A percentile compares a stretch with the other conserved stretches of the same genome.
Evolutionary conservation across 2,888 invertebrate species (phyloP).

Genomic region (Scaeva pyrastri): DNA sequence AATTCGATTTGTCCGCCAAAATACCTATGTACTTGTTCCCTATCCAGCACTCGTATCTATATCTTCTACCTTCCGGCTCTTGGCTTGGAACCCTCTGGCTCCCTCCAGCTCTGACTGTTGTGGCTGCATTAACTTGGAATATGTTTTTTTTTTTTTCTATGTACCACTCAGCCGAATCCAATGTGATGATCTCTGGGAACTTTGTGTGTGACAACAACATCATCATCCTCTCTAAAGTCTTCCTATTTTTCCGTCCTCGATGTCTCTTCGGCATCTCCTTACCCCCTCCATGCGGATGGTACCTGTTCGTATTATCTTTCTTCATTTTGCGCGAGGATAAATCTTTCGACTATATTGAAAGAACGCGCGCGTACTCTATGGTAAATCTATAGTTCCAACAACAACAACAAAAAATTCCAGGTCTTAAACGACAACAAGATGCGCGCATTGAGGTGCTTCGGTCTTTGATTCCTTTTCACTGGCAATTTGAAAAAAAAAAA

Average conservation of each 20-base stretch:
- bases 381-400: constrained; percentile 42
- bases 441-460: constrained; percentile 43
- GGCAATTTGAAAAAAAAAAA: constrained; percentile 67
- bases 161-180: constrained; percentile 21
- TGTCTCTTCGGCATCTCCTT: background rate
- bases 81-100: constrained; percentile 11
- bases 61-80: constrained; percentile 37
- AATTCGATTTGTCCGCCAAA: constrained; percentile 74
- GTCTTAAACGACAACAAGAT: constrained; percentile 21
- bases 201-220: constrained; percentile 75
- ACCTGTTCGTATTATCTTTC: constrained; percentile 68
- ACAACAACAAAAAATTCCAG: constrained; percentile 17
- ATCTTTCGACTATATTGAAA: constrained; percentile 63
- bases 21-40: constrained; percentile 42
- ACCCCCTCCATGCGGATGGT: background rate
- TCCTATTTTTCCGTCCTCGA: constrained; percentile 17
- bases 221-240: constrained; percentile 62
- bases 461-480: constrained; percentile 66
- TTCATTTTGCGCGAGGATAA: constrained; percentile 66
- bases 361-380: constrained; percentile 71
- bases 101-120: constrained; percentile 8
- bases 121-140: background rate
- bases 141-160: background rate
- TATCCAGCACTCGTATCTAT: background rate
- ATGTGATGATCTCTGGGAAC: constrained; percentile 72